phyloP scores from a whole-genome alignment of 2,113 vertebrate genomes.

The Talpa occidentalis region DNA sequence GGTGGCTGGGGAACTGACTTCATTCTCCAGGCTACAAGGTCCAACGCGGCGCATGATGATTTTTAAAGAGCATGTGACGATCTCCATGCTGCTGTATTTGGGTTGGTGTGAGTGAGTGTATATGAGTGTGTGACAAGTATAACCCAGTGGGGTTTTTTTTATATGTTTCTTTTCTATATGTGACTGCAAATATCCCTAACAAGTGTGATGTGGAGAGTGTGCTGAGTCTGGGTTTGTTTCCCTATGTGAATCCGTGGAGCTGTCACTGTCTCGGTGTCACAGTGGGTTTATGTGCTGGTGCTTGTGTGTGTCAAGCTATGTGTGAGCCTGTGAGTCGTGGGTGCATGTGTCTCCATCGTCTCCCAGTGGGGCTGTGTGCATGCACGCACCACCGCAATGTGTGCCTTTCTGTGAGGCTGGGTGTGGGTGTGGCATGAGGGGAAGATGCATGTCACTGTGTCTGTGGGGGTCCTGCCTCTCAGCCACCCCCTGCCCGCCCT shows the following conservation, averaged over 20 bases:
- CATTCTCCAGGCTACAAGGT: background rate
- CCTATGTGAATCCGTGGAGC: background rate
- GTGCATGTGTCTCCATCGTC: conserved; percentile 56
- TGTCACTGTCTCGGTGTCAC: conserved; percentile 60
- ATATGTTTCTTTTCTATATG: too few species aligned
- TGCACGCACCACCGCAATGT: conserved; percentile 18
- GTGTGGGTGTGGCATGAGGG: conserved; percentile 66
- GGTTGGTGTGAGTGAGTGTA: background rate
- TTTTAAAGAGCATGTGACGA: background rate
- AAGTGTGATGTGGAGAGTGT: background rate
- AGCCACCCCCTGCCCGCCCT: conserved; percentile 61
- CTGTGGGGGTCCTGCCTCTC: conserved; percentile 70
- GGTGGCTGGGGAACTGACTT: background rate
- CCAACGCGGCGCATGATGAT: background rate
- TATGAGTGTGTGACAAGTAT: conserved; percentile 9
- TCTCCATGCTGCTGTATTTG: background rate
- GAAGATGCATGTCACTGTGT: conserved; percentile 76
- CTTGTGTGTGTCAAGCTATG: conserved; percentile 58
- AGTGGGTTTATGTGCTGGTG: conserved; percentile 59
- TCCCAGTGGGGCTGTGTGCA: conserved; percentile 42
- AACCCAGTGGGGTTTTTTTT: conserved; percentile 19
- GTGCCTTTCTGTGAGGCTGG: conserved; percentile 45
- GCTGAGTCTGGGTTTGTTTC: conserved; percentile 36
- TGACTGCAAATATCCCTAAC: conserved; percentile 40
- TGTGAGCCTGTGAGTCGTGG: conserved; percentile 69